Evolutionary conservation across 2,113 vertebrate genomes (phyloP), one percentile per base, ranked within the genome.

Genomic region (Prinia subflava): DNA sequence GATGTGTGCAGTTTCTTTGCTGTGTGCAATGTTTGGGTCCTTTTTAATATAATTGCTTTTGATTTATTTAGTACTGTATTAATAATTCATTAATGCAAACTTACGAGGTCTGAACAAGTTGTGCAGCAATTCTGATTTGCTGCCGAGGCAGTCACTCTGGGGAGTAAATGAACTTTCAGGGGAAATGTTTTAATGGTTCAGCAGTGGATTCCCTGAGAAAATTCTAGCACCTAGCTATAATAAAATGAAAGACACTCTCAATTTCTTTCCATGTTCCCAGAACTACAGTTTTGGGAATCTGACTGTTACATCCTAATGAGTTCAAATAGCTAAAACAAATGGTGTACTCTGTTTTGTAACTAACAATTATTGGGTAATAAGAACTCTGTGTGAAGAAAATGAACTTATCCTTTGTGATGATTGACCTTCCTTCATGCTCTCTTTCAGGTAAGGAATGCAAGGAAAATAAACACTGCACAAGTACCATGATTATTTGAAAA

Each of bases 21-120:
- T 83, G 42, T 84, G 47, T 27, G 50, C 7, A 55, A 9, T 57
- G 35, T 23, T 78, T 59, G 59, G 2, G 17, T 84, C 50, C 47
- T 63, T 87, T n/a, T 24, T 52, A 71, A 50, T 82, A 46, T 44
- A 25, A 42, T 60, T 62, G 25, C 0, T 0, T 83, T 35, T 83
- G 35, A 91, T 79, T 90, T 90, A 87, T 89, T 96, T 95, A 89
- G 83, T 84, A 57, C 15, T 53, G 7, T 55, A 78, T 93, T 79
- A 94, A 93, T 84, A 91, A 91, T 89, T 79, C 4, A 86, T 79
- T 65, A 46, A 49, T 77, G 44, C 23, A 68, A 35, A 76, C 56
- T 77, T 91, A 64, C 2, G 31, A 77, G n/a, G 13, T 50, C 21
- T 75, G 52, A 78, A 49, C 3, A 59, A 59, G 63, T 46, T 67